phyloP scores from a whole-genome alignment of 2,888 invertebrate species.

The Andrena bucephala region DNA sequence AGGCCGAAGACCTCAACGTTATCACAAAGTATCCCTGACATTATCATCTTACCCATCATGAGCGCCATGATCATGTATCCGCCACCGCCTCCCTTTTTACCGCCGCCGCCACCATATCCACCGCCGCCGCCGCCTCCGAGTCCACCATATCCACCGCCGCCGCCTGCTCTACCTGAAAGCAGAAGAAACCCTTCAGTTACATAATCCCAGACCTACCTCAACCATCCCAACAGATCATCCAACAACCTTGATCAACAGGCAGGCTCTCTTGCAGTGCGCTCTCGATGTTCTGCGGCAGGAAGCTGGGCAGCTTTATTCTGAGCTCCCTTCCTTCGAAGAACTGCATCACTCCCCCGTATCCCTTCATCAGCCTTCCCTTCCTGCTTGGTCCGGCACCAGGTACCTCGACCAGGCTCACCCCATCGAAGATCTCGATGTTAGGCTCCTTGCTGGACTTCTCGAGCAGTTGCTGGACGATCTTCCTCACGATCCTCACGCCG shows the following conservation, averaged over 20 bases:
- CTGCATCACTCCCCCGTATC: constrained; percentile 86
- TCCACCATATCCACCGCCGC: constrained; percentile 44
- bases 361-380: constrained; percentile 83
- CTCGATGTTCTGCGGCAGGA: constrained; percentile 89
- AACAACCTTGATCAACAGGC: constrained; percentile 85
- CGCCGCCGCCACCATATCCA: constrained; percentile 82
- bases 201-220: background rate
- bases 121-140: constrained; percentile 86
- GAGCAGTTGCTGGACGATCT: constrained; percentile 86
- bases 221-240: background rate
- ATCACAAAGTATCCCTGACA: too few species aligned
- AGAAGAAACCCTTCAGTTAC: background rate
- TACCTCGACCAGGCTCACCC: constrained; percentile 88
- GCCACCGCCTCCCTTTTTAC: constrained; percentile 86
- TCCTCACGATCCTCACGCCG: constrained; percentile 85
- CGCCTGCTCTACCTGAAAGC: constrained; percentile 41
- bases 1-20: too few species aligned
- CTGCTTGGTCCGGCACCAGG: constrained; percentile 85
- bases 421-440: constrained; percentile 88
- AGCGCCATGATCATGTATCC: constrained; percentile 88
- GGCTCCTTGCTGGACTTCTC: constrained; percentile 85
- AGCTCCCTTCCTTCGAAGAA: constrained; percentile 91
- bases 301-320: constrained; percentile 89
- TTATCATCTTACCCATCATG: constrained; percentile 88
- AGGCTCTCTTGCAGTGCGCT: constrained; percentile 87